Conservation (phyloP, 2,113 vertebrate species). For the Hippocampus abdominalis region DNA sequence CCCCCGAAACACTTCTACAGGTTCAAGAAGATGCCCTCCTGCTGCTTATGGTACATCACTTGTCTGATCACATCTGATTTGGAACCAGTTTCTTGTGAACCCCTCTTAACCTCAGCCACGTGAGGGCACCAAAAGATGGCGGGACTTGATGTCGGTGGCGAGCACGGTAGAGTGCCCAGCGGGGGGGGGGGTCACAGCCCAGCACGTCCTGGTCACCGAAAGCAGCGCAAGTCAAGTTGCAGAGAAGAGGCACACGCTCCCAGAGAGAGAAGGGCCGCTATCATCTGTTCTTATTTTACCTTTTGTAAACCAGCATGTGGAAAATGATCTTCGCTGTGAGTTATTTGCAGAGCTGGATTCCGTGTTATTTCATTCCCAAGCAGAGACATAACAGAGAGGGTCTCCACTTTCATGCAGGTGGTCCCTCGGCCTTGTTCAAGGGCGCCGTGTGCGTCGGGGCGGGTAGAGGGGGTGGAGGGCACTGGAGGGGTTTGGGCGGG, state of each 20-base stretch:
- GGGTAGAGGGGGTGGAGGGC: conserved; percentile 39
- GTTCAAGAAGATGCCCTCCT: conserved; percentile 24
- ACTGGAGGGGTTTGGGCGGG: background rate
- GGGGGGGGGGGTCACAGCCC: conserved; percentile 29
- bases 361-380: conserved; percentile 78
- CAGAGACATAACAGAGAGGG: conserved; percentile 81
- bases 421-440: conserved; percentile 74
- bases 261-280: conserved; percentile 56
- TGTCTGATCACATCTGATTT: conserved; percentile 37
- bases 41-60: conserved; percentile 37
- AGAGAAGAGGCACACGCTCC: conserved; percentile 38
- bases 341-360: conserved; percentile 82
- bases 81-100: conserved; percentile 43
- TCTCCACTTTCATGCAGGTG: conserved; percentile 80
- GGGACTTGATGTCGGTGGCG: conserved; percentile 41
- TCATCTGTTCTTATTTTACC: conserved; percentile 83
- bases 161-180: conserved; percentile 19
- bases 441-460: conserved; percentile 56
- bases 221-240: conserved; percentile 4
- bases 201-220: background rate
- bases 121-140: conserved; percentile 41
- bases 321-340: conserved; percentile 76
- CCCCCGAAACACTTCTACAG: background rate
- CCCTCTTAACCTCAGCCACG: conserved; percentile 48
- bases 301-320: conserved; percentile 73